These are phyloP conservation scores for Podotricha telesiphe DNA, from an alignment of 2,888 invertebrate genomes.

Conservation along the genomic window DNA sequence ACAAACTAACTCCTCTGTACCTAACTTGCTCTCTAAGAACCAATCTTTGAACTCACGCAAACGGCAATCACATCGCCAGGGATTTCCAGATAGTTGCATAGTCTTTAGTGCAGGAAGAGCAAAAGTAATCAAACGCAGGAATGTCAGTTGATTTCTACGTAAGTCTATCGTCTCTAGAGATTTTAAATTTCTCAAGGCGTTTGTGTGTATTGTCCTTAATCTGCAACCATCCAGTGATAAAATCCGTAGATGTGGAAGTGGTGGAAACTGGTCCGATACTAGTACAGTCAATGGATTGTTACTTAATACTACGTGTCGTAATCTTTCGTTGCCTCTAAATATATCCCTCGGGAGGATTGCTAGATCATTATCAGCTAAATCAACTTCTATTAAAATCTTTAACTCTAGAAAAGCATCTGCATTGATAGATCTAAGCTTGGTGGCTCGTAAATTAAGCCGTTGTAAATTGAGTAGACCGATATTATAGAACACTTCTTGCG, in stretches of 20 bases:
- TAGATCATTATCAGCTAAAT: constrained; percentile 92
- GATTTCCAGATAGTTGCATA: constrained; percentile 91
- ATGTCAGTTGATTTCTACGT: constrained; percentile 90
- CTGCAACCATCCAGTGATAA: constrained; percentile 92
- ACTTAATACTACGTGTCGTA: constrained; percentile 90
- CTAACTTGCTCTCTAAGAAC: constrained; percentile 91
- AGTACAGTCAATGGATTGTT: constrained; percentile 91
- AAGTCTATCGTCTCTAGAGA: constrained; percentile 90
- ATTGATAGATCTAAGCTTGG: constrained; percentile 90
- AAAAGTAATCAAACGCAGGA: constrained; percentile 83
- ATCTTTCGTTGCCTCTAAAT: constrained; percentile 92
- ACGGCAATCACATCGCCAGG: constrained; percentile 95
- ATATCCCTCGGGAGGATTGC: constrained; percentile 89
- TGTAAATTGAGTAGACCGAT: constrained; percentile 93
- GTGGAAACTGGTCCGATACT: constrained; percentile 90
- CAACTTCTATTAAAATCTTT: constrained; percentile 93
- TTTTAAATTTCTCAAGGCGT: constrained; percentile 89
- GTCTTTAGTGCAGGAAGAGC: constrained; percentile 91
- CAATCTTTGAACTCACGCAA: constrained; percentile 92
- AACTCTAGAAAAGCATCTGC: constrained; percentile 93
- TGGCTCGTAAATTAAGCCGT: constrained; percentile 90
- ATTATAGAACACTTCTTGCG: constrained; percentile 90
- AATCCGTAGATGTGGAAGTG: constrained; percentile 90
- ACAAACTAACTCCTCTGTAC: constrained; percentile 89
- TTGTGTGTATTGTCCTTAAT: constrained; percentile 88